Base-by-base conservation (phyloP, 2,888 invertebrate species). In the Drosophila pseudotalamancana region DNA sequence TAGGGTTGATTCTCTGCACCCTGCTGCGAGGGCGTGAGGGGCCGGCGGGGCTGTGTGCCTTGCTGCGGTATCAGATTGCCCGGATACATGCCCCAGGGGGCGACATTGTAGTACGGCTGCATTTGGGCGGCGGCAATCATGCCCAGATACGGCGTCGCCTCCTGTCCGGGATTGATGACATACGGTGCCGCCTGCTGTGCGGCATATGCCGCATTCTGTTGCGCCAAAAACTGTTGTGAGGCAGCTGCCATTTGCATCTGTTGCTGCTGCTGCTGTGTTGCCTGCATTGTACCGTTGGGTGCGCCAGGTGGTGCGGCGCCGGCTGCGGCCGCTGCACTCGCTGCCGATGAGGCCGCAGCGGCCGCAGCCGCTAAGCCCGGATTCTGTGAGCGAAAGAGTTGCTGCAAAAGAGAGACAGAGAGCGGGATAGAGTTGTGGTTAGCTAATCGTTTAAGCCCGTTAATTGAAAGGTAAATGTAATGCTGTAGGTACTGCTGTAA, bases 1-100 rank as follows among this genome's bases (percentile, higher is more conserved):
- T 91, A 92, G 60, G 91, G 89, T 81, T 90, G 92, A 87, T 90
- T 92, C 68, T 92, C 92, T 63, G 90, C 90, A 32, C 92, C 91
- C 92, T 92, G 96, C 93, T 91, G 95, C 92, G 95, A 94, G 61
- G 96, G 96, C 70, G 96, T 96, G 80, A 96, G 94, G 72, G 96
- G 96, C 90, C 96, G 93, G 70, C 96, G 93, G 83, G 95, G 95
- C 82, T 94, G 94, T 89, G 93, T 92, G 80, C 94, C 93, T 72
- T 93, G 93, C 86, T 95, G 95, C 79, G 95, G 95, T 88, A 95
- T 93, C 81, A 95, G 92, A 89, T 95, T 94, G 40, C 96, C 94
- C 35, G 97, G 97, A 92, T 98, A 98, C 88, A 98, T 96, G 76
- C 95, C 95, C 97, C 98, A 98, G 25, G 97, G 97, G 50, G 95